Evolutionary conservation across 2,888 invertebrate genomes (phyloP).

Genomic region (Dendrolimus houi): DNA sequence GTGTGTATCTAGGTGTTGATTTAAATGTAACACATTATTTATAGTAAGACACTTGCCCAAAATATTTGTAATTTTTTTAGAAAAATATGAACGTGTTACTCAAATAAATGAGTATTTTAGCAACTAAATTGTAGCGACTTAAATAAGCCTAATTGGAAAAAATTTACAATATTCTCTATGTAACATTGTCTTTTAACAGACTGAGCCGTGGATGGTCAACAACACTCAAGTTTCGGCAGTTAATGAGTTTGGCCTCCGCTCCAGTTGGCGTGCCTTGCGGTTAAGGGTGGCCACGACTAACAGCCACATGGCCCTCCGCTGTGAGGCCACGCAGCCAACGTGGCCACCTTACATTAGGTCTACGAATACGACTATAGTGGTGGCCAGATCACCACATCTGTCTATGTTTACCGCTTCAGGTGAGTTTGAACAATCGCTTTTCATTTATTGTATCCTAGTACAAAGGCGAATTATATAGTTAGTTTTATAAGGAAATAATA

Average conservation of each 20-base stretch:
- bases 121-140: too few species aligned
- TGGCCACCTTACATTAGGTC: conserved; percentile 43
- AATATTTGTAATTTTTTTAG: too few species aligned
- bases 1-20: too few species aligned
- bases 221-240: conserved; percentile 49
- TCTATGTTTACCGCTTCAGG: conserved; percentile 65
- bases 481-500: too few species aligned
- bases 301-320: conserved; percentile 39
- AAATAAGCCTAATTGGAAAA: too few species aligned
- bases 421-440: conserved; percentile 14
- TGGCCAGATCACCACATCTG: conserved; percentile 57
- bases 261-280: conserved; percentile 54
- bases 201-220: conserved; percentile 52
- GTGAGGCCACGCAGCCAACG: conserved; percentile 59
- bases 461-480: too few species aligned
- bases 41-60: too few species aligned
- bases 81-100: too few species aligned
- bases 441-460: too few species aligned
- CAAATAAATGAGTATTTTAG: too few species aligned
- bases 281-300: conserved; percentile 39
- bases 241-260: conserved; percentile 45
- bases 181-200: conserved; percentile 21
- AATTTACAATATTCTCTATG: too few species aligned
- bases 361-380: conserved; percentile 39
- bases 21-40: too few species aligned